Percentiles rank a stretch among this genome's conserved stretches.
phyloP scores from a whole-genome alignment of 2,888 invertebrate genomes.

The Tubulanus polymorphus region DNA sequence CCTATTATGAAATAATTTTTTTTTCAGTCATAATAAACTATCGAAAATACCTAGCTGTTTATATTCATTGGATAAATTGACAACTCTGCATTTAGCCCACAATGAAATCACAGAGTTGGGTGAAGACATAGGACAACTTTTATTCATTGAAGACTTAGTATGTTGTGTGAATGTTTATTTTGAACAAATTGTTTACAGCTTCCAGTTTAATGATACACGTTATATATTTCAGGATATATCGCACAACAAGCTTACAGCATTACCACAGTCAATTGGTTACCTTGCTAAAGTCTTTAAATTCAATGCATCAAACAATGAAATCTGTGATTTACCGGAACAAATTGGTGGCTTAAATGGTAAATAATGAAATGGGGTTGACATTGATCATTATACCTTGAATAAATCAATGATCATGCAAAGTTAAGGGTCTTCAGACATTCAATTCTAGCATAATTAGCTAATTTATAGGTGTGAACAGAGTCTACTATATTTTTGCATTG shows the following conservation, averaged over 20 bases:
- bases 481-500: too few relatives aligned
- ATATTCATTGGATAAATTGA: slow-evolving; percentile 63
- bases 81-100: slow-evolving; percentile 69
- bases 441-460: too few relatives aligned
- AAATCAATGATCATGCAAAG: slow-evolving; percentile 51
- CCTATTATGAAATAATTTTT: neutral
- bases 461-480: too few relatives aligned
- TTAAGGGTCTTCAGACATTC: too few relatives aligned
- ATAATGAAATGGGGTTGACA: too few relatives aligned
- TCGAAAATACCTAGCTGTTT: slow-evolving; percentile 71
- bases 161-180: slow-evolving; percentile 22
- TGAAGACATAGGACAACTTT: slow-evolving; percentile 72
- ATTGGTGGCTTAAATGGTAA: slow-evolving; percentile 62
- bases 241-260: slow-evolving; percentile 69
- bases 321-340: slow-evolving; percentile 71
- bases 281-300: slow-evolving; percentile 59
- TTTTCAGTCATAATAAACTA: neutral
- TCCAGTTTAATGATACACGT: too few relatives aligned
- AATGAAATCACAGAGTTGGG: slow-evolving; percentile 68
- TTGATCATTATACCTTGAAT: neutral
- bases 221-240: slow-evolving; percentile 48
- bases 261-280: slow-evolving; percentile 72
- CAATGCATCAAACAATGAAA: slow-evolving; percentile 54
- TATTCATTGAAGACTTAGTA: slow-evolving; percentile 74
- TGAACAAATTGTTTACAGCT: neutral